Conservation (phyloP, 2,888 invertebrate genomes). For the Anorthoa munda region DNA sequence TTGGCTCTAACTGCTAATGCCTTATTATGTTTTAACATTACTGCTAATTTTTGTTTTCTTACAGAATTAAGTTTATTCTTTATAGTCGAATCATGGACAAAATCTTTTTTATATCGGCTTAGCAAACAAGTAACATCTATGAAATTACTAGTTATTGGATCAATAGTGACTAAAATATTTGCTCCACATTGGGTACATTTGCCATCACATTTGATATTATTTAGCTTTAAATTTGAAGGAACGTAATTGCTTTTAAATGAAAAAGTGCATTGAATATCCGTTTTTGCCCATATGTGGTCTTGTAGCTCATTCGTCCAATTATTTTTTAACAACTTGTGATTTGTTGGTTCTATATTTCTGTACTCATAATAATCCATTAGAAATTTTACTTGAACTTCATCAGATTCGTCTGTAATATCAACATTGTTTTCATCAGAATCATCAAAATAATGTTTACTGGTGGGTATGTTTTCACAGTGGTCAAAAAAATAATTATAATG, state of each 20-base stretch:
- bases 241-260: conserved; percentile 45
- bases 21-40: conserved; percentile 30
- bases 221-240: conserved; percentile 33
- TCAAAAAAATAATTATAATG: conserved; percentile 28
- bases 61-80: conserved; percentile 40
- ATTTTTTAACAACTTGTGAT: background rate
- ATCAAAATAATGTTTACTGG: conserved; percentile 35
- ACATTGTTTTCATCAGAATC: conserved; percentile 29
- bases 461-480: conserved; percentile 8
- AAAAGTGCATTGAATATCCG: conserved; percentile 36
- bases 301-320: conserved; percentile 35
- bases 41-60: conserved; percentile 36
- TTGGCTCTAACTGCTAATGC: conserved; percentile 35
- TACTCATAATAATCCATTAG: background rate
- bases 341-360: background rate
- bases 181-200: conserved; percentile 49
- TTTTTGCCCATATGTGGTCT: conserved; percentile 43
- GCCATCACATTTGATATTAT: conserved; percentile 39
- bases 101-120: conserved; percentile 39
- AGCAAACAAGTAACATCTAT: conserved; percentile 36
- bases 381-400: conserved; percentile 12
- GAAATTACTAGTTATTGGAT: conserved; percentile 36
- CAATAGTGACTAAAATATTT: conserved; percentile 34
- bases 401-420: conserved; percentile 33
- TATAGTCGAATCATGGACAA: conserved; percentile 33